A percentile compares a stretch with the other conserved stretches of the same genome.
Evolutionary conservation across 2,113 vertebrate genomes (phyloP).

Genomic region (Mungos mungo): DNA sequence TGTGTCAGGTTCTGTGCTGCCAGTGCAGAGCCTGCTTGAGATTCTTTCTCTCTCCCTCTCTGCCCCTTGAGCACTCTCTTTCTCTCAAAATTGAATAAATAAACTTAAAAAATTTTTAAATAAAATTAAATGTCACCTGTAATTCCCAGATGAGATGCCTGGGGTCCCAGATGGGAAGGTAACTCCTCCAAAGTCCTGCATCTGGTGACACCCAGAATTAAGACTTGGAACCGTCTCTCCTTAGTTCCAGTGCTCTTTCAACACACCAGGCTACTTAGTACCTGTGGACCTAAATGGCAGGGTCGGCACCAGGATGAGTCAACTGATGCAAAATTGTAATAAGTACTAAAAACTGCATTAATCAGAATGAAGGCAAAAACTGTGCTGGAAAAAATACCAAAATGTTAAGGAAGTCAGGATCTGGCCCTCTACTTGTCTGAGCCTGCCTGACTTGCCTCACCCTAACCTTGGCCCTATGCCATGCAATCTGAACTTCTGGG

Average conservation of each 20-base stretch:
- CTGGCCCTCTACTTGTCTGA: neutral
- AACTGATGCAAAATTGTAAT: neutral
- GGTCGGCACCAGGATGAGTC: neutral
- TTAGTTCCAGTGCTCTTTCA: neutral
- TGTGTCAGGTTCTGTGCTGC: rapidly evolving
- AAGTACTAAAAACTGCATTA: neutral
- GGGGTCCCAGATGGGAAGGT: neutral
- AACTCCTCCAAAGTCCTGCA: neutral
- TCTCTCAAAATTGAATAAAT: too few species aligned
- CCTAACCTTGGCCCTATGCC: neutral
- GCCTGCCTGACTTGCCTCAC: neutral
- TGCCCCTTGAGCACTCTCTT: too few species aligned
- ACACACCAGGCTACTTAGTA: neutral
- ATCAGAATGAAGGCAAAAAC: neutral
- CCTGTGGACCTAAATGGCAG: neutral
- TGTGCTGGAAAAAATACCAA: neutral
- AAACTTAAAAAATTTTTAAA: too few species aligned
- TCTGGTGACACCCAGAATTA: neutral
- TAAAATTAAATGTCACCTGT: neutral
- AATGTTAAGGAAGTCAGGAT: neutral
- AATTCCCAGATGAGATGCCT: neutral
- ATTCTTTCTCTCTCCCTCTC: too few species aligned
- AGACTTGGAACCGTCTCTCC: neutral
- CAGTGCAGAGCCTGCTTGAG: too few species aligned
- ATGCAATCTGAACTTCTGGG: neutral